Conservation (phyloP, 1,140 invertebrate species). For the Monomorium pharaonis region DNA sequence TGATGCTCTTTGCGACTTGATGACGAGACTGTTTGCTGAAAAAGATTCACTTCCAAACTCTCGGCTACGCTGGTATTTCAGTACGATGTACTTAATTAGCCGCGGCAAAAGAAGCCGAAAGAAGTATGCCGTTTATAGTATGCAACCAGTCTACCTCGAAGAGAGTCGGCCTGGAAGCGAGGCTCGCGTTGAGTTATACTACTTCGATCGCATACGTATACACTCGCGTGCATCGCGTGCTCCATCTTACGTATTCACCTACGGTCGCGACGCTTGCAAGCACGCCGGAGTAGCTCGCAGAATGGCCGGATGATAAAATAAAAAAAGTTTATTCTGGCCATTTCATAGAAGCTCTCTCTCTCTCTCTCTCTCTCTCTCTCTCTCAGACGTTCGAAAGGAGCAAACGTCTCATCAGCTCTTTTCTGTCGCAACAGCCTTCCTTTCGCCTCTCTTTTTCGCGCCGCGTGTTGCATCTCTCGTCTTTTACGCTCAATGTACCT, state of each 20-base stretch:
- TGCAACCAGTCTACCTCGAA: neutral
- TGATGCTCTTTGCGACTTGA: neutral
- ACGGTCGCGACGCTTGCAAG: conserved; percentile 10
- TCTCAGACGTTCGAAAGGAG: neutral
- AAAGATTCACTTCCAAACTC: neutral
- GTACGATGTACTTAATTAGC: conserved; percentile 17
- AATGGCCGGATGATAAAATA: conserved; percentile 72
- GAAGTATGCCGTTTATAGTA: neutral
- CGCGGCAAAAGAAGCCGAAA: neutral
- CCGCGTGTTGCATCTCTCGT: conserved; percentile 6
- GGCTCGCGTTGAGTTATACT: conserved; percentile 14
- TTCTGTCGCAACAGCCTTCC: neutral
- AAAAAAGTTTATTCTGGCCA: conserved; percentile 74
- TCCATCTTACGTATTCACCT: neutral
- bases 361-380: neutral
- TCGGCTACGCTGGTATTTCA: neutral
- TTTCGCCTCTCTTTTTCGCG: neutral
- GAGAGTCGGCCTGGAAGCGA: conserved; percentile 24
- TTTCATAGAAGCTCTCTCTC: conserved; percentile 72
- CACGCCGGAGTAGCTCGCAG: conserved; percentile 46
- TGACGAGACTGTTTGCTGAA: neutral
- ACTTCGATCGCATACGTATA: conserved; percentile 36
- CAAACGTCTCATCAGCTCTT: neutral
- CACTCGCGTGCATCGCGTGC: conserved; percentile 37
- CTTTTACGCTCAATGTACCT: neutral